Evolutionary conservation across 1,140 invertebrate species (phyloP).

Genomic region (Saccostrea glomerata): DNA sequence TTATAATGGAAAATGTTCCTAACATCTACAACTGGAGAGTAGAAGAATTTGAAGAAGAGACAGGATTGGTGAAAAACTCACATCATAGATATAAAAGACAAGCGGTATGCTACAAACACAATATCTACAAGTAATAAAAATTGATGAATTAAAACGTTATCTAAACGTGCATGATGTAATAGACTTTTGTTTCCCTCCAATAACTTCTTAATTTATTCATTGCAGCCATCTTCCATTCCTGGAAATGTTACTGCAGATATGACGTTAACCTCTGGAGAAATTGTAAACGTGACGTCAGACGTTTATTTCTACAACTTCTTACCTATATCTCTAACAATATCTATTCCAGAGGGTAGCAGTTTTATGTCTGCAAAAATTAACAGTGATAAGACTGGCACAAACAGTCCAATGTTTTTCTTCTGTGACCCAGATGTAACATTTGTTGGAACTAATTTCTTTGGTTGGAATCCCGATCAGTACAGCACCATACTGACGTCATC

Average conservation of each 20-base stretch:
- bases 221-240: background rate
- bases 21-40: conserved; percentile 28
- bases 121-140: background rate
- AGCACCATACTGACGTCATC: background rate
- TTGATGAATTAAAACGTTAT: background rate
- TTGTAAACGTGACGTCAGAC: background rate
- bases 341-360: background rate
- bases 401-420: conserved; percentile 21
- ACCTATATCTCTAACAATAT: background rate
- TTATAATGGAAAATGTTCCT: conserved; percentile 27
- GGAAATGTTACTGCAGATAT: background rate
- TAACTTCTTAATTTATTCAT: too few relatives aligned
- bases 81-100: conserved; percentile 21
- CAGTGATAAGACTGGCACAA: background rate
- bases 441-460: conserved; percentile 7
- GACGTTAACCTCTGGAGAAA: background rate
- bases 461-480: background rate
- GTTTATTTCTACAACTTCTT: conserved; percentile 1
- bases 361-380: background rate
- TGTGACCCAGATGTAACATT: conserved; percentile 17
- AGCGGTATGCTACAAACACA: background rate
- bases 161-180: too few relatives aligned
- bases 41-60: conserved; percentile 16
- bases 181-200: too few relatives aligned
- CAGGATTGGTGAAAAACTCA: background rate